These are phyloP conservation scores for Ectemnius lituratus DNA, from an alignment of 2,888 invertebrate species.

Conservation along the genomic window DNA sequence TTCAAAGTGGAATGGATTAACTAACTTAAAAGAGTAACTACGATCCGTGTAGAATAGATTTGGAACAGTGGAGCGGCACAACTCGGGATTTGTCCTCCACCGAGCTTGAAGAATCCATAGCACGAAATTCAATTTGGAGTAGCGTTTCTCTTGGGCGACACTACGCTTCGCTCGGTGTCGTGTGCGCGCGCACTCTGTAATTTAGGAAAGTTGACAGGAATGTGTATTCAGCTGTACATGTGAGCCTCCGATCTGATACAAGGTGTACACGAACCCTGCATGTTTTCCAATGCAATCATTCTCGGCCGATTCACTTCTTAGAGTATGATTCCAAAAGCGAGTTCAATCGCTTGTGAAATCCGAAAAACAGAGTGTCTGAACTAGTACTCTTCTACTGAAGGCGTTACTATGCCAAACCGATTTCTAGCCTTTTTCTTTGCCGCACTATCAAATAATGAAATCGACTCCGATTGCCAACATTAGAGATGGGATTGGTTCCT, in stretches of 20 bases:
- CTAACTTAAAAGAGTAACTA: conserved; percentile 9
- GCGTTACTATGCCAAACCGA: too few relatives aligned
- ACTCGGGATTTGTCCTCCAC: background rate
- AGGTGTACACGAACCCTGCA: background rate
- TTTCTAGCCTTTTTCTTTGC: too few relatives aligned
- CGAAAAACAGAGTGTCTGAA: too few relatives aligned
- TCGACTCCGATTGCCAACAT: too few relatives aligned
- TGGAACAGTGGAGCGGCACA: background rate
- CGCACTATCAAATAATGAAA: too few relatives aligned
- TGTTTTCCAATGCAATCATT: background rate
- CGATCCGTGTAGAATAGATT: background rate
- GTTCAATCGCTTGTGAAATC: too few relatives aligned
- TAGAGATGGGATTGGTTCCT: conserved; percentile 9
- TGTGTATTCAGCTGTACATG: background rate
- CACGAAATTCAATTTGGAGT: background rate
- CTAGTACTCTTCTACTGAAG: too few relatives aligned
- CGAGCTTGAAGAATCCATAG: conserved; percentile 2
- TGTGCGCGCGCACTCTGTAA: background rate
- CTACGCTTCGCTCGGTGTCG: background rate
- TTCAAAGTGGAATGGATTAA: background rate
- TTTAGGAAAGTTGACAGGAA: background rate
- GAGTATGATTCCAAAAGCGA: background rate
- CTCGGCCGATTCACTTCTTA: background rate
- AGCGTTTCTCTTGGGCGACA: background rate
- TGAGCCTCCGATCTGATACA: background rate